Conservation (phyloP, 2,888 invertebrate genomes). For the Labia minor region DNA sequence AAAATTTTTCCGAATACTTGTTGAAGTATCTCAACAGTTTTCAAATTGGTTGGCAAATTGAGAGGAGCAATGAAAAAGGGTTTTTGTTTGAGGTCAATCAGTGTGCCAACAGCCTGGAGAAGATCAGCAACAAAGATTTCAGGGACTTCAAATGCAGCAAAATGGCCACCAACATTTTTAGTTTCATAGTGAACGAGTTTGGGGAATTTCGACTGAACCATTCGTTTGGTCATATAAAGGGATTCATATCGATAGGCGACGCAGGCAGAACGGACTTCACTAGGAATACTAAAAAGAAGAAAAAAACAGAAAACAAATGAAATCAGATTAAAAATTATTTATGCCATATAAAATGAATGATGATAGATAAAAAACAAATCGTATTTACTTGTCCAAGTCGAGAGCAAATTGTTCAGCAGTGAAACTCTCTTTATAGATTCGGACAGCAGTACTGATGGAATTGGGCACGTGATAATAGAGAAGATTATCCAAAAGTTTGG, state of each 20-base stretch:
- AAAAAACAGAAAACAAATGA: neutral
- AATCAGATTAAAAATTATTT: neutral
- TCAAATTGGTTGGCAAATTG: too few relatives aligned
- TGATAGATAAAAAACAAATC: neutral
- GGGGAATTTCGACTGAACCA: neutral
- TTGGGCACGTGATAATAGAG: neutral
- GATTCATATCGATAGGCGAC: neutral
- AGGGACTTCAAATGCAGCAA: neutral
- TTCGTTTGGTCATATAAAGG: neutral
- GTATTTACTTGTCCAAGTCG: neutral
- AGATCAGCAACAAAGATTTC: neutral
- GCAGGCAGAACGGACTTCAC: neutral
- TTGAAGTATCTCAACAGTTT: too few relatives aligned
- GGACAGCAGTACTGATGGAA: neutral
- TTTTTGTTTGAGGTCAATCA: neutral
- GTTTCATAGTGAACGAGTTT: neutral
- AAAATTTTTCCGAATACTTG: too few relatives aligned
- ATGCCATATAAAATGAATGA: neutral
- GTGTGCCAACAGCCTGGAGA: neutral
- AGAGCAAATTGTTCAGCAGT: neutral
- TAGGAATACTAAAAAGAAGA: neutral
- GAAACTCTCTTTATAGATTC: conserved; percentile 2
- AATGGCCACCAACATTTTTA: neutral
- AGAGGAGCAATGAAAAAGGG: too few relatives aligned
- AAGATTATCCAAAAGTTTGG: neutral